Base-by-base conservation (phyloP, 2,113 vertebrate genomes). In the Brachyistius frenatus region DNA sequence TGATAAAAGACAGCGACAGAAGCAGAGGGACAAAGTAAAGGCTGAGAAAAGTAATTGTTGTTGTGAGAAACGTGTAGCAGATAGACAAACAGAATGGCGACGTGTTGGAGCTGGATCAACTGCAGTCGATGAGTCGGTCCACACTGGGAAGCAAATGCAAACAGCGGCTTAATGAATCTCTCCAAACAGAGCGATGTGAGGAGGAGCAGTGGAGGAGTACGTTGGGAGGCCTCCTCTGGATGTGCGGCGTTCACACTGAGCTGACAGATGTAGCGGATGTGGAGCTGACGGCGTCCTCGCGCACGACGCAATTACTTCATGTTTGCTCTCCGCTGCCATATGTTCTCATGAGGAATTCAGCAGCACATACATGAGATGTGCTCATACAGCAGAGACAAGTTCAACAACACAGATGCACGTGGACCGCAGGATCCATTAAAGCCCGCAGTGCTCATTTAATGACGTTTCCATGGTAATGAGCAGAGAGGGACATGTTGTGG, bases 261-360 rank as follows among this genome's bases (percentile, higher is more conserved):
- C 37, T 3, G 37, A 71, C 76, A 74, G 76, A 78, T 73, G 77
- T 44, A 52, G 36, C 66, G 66, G 49, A 76, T 65, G 56, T 15
- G 57, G 37, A 50, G 57, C 55, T 70, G 37, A 35, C 35, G 52
- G 52, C 46, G 2, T 53, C 31, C 23, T 15, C 2, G 8, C 57
- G 66, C 55, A 65, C 46, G 16, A 60, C 37, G 76, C 39, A 66
- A 3, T 67, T 52, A 60, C 66, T 62, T 23, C 16, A 66, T 56
- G 62, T 75, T 63, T 78, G 41, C 62, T 46, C 63, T 80, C 57
- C n/a, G 16, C 23, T 44, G 35, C 76, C 79, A 84, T 80, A 86
- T 88, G 85, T 63, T 55, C 71, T 61, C 57, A 73, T 76, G 62
- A 71, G 35, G 55, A 53, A 70, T 41, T 46, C 75, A 23, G 2